phyloP scores from a whole-genome alignment of 2,113 vertebrate species.

The Geothlypis trichas region DNA sequence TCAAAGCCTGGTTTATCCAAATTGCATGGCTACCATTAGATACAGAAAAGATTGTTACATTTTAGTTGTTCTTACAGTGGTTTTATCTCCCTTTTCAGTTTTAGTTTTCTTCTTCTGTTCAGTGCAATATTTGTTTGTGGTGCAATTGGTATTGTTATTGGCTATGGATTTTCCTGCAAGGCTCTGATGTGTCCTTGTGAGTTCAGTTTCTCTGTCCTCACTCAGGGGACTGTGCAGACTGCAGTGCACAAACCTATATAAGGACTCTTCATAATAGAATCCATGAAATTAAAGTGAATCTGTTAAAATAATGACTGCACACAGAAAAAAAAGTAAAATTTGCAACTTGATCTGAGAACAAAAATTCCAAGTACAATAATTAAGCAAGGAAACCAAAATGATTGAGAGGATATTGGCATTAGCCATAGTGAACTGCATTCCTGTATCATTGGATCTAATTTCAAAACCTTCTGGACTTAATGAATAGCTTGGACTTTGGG shows the following conservation, averaged over 20 bases:
- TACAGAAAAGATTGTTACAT: background rate
- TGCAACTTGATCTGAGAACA: background rate
- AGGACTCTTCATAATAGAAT: background rate
- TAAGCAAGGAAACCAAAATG: background rate
- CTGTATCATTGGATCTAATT: slow-evolving; percentile 5
- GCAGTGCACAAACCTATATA: background rate
- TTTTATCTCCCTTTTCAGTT: background rate
- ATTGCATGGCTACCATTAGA: background rate
- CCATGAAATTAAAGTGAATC: background rate
- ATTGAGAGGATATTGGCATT: slow-evolving; percentile 12
- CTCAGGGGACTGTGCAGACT: background rate
- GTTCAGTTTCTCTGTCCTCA: background rate
- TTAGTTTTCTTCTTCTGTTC: background rate
- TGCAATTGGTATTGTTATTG: background rate
- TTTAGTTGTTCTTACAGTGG: background rate
- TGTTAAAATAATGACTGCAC: background rate
- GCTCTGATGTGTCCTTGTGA: background rate
- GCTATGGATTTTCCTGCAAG: background rate
- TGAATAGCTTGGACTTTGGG: background rate
- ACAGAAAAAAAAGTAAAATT: background rate
- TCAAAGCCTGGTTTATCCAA: background rate
- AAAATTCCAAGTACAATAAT: background rate
- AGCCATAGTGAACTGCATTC: background rate
- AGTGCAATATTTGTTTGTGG: background rate
- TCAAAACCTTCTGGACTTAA: slow-evolving; percentile 22